These are phyloP conservation scores for Petrosia ficiformis DNA, from an alignment of 37 sponge, comb jelly and placozoan species.

Conservation along the genomic window DNA sequence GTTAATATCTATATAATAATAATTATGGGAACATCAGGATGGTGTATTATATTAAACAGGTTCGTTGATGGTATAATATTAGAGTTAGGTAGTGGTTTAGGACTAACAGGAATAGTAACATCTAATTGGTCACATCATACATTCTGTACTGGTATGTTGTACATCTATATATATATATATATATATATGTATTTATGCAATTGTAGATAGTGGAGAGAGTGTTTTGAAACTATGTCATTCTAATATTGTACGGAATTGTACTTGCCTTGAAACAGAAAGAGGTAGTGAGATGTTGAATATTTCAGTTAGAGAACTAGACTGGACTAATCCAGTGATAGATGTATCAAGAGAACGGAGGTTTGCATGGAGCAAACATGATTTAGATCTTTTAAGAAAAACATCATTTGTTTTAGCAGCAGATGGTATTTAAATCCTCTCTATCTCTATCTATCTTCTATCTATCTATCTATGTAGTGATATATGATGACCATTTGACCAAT, in stretches of 20 bases:
- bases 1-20: no score
- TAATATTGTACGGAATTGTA: conserved; percentile 24
- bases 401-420: conserved; percentile 37
- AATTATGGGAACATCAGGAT: not conserved
- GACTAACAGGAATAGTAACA: conserved; percentile 39
- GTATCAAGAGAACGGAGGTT: not conserved
- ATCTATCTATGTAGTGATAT: conserved; percentile 18
- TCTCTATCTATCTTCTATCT: not conserved
- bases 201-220: conserved; percentile 29
- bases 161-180: not conserved
- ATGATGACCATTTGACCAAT: conserved; percentile 41
- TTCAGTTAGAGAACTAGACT: conserved; percentile 37
- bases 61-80: conserved; percentile 13
- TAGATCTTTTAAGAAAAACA: not conserved
- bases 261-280: not conserved
- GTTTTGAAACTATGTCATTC: conserved; percentile 32
- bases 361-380: conserved; percentile 25
- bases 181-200: not conserved
- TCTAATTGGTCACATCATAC: conserved; percentile 2
- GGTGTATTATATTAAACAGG: not conserved
- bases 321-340: conserved; percentile 18
- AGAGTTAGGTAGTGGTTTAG: conserved; percentile 55
- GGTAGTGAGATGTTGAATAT: conserved; percentile 4
- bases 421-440: conserved; percentile 3
- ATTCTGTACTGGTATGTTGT: conserved; percentile 38